These are phyloP conservation scores for Eumeta japonica DNA, from an alignment of 1,140 invertebrate species.

Conservation along the genomic window DNA sequence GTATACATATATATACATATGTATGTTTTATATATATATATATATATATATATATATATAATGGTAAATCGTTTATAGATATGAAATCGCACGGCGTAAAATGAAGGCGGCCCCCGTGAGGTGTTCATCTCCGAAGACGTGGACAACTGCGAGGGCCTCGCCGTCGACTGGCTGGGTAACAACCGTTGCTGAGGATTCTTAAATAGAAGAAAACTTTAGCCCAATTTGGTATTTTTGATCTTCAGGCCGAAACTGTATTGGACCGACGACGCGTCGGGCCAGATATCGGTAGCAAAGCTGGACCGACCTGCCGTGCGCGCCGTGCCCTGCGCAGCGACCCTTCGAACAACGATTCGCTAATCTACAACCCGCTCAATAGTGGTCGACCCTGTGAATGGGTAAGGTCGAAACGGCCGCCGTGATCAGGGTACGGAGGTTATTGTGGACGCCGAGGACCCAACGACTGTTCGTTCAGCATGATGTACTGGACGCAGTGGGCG, in stretches of 20 bases:
- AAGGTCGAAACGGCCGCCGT: slow-evolving; percentile 74
- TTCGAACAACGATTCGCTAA: no score
- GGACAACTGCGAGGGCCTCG: slow-evolving; percentile 68
- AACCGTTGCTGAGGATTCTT: no score
- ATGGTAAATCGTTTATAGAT: slow-evolving; percentile 22
- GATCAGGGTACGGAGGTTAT: no score
- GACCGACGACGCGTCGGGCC: slow-evolving; percentile 67
- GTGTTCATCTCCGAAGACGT: slow-evolving; percentile 66
- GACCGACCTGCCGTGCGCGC: slow-evolving; percentile 53
- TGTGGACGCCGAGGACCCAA: slow-evolving; percentile 38
- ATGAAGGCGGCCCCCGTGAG: slow-evolving; percentile 72
- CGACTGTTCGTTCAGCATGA: slow-evolving; percentile 46
- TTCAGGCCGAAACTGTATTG: slow-evolving; percentile 73
- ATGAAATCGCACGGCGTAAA: slow-evolving; percentile 72
- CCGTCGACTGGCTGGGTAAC: slow-evolving; percentile 81
- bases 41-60: neutral
- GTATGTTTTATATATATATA: neutral
- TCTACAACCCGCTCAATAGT: slow-evolving; percentile 66
- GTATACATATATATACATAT: neutral
- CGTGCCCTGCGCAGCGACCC: slow-evolving; percentile 56
- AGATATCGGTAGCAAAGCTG: slow-evolving; percentile 64
- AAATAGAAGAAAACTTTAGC: no score
- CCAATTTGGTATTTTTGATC: neutral
- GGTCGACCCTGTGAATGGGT: slow-evolving; percentile 65
- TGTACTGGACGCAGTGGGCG: slow-evolving; percentile 84